phyloP scores from a whole-genome alignment of 2,888 invertebrate species.

The Sympetrum striolatum region DNA sequence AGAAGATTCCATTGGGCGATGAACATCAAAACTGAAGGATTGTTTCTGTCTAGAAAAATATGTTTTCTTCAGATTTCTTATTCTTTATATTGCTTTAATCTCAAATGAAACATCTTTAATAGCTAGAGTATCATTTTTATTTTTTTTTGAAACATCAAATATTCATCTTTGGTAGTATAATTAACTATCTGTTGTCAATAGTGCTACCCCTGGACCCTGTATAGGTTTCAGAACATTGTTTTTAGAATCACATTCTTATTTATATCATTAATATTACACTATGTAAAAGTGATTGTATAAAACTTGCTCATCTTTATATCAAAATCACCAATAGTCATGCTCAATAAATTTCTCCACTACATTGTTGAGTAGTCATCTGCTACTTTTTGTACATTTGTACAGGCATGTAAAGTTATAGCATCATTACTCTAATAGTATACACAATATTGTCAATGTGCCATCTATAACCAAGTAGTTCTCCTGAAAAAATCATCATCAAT shows the following conservation, averaged over 20 bases:
- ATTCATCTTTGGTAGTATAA: not conserved
- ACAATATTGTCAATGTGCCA: constrained; percentile 23
- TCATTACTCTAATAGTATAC: not conserved
- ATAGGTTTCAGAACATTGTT: not conserved
- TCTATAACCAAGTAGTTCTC: not conserved
- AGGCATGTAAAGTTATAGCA: constrained; percentile 15
- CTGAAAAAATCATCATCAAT: not conserved
- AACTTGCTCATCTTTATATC: not conserved
- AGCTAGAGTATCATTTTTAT: too few relatives aligned
- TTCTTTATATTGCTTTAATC: not conserved
- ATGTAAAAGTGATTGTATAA: not conserved
- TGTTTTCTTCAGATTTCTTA: not conserved
- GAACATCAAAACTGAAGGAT: too few relatives aligned
- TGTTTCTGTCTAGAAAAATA: not conserved
- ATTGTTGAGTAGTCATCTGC: not conserved
- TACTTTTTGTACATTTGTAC: constrained; percentile 2
- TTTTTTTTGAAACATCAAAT: too few relatives aligned
- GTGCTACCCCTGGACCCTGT: not conserved
- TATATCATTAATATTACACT: not conserved
- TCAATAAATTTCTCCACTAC: constrained; percentile 5
- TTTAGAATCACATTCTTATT: not conserved
- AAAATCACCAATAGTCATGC: not conserved
- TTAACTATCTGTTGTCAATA: not conserved
- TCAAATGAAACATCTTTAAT: too few relatives aligned
- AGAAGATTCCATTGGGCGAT: too few relatives aligned